phyloP scores from a whole-genome alignment of 1,140 invertebrate genomes.

The Polypedilum pembai region DNA sequence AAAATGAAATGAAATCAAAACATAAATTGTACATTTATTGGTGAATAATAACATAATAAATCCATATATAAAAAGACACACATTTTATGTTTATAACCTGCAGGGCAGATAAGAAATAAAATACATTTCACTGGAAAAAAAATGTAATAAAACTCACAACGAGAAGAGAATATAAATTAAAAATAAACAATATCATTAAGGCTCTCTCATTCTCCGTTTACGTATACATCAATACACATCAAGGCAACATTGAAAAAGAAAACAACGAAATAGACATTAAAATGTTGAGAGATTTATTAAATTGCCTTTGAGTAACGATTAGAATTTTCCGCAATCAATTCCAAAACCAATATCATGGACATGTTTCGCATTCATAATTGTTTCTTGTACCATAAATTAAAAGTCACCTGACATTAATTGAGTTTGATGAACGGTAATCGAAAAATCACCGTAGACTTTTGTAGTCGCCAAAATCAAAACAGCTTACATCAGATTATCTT shows the following conservation, averaged over 20 bases:
- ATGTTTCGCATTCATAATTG: not conserved
- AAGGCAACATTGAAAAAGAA: not conserved
- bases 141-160: not conserved
- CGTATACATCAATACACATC: not conserved
- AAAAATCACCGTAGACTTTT: not conserved
- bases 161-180: constrained; percentile 7
- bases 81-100: too few relatives aligned
- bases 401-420: not conserved
- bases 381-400: not conserved
- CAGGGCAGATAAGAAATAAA: not conserved
- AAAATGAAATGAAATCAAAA: too few relatives aligned
- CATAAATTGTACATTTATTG: too few relatives aligned
- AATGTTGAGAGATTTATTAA: not conserved
- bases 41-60: too few relatives aligned
- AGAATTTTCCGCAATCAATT: not conserved
- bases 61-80: too few relatives aligned
- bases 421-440: not conserved
- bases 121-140: not conserved
- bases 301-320: not conserved
- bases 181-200: constrained; percentile 14
- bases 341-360: not conserved
- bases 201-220: not conserved
- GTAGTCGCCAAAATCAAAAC: not conserved
- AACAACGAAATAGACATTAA: not conserved
- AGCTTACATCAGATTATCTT: not conserved